phyloP scores from a whole-genome alignment of 2,888 invertebrate species.

The Clusia tigrina region DNA sequence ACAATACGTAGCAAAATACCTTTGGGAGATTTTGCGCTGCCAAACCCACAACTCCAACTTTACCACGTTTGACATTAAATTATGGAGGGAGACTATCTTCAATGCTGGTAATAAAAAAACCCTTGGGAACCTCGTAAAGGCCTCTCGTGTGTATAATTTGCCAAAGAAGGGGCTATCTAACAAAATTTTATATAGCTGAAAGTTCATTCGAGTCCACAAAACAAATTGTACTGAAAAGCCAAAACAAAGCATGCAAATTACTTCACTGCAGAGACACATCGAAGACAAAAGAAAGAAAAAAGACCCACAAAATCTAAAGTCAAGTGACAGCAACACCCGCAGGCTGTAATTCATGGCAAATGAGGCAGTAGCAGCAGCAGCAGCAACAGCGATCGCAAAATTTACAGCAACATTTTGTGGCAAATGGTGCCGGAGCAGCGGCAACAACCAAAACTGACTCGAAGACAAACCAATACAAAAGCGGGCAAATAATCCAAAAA shows the following conservation, averaged over 20 bases:
- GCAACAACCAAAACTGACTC: slow-evolving; percentile 26
- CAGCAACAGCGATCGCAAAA: slow-evolving; percentile 11
- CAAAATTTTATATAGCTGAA: slow-evolving; percentile 6
- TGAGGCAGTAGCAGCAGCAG: slow-evolving; percentile 5
- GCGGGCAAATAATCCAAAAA: too few species aligned
- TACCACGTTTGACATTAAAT: too few species aligned
- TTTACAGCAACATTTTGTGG: not conserved
- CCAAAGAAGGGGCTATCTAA: too few species aligned
- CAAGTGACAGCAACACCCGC: slow-evolving; percentile 20
- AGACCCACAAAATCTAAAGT: slow-evolving; percentile 24
- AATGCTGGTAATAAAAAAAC: too few species aligned
- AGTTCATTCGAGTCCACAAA: slow-evolving; percentile 3
- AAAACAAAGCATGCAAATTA: not conserved
- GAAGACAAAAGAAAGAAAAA: slow-evolving; percentile 36
- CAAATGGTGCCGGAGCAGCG: slow-evolving; percentile 15
- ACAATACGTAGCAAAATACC: too few species aligned
- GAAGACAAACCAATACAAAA: too few species aligned
- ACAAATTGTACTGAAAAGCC: not conserved
- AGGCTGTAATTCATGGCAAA: not conserved
- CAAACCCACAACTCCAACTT: too few species aligned
- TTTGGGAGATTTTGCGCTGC: too few species aligned
- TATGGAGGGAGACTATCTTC: too few species aligned
- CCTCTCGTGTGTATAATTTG: too few species aligned
- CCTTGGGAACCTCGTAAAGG: too few species aligned
- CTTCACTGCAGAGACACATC: slow-evolving; percentile 5